Base-by-base conservation (phyloP, 2,888 invertebrate genomes). In the Siphlonurus alternatus region DNA sequence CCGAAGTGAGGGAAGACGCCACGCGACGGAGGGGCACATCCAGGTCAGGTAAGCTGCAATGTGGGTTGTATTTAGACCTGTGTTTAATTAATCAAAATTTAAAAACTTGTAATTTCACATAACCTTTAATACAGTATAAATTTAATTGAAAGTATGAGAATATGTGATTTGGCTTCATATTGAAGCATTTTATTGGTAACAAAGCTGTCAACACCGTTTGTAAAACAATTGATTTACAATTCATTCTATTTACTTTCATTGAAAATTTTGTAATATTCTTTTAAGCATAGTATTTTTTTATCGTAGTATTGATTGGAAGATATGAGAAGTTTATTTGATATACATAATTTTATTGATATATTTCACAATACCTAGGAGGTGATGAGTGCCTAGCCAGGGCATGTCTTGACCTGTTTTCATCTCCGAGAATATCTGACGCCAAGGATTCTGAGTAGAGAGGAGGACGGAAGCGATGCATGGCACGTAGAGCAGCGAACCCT, bases 1-100 rank as follows among this genome's bases (percentile, higher is more conserved):
- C 64, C 10, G 70, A 70, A 20, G 70, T 71, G 66, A 71, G 61
- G n/a, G 71, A 71, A 18, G 71, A 70, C 60, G 69, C 68, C 3
- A 69, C 70, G 56, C 69, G 65, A 63, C 59, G 63, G 24, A 64
- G 65, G 61, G 23, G 68, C 64, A 64, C 68, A 68, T 63, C 63
- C 56, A 70, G 67, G 56, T 70, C 68, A 25, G 65, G 65, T 22
- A 64, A 54, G 5, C 69, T 69, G 65, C 1, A 59, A 25, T 18
- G 19, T n/a, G n/a, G n/a, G n/a, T n/a, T n/a, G n/a, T n/a, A n/a
- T n/a, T n/a, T n/a, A n/a, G n/a, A n/a, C n/a, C n/a, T n/a, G n/a
- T n/a, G n/a, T n/a, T n/a, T n/a, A n/a, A n/a, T n/a, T n/a, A n/a
- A n/a, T n/a, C n/a, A n/a, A n/a, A n/a, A n/a, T n/a, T n/a, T n/a